Evolutionary conservation across 1,140 invertebrate genomes (phyloP), one percentile per base, ranked within the genome.

Genomic region (Delia radicum): DNA sequence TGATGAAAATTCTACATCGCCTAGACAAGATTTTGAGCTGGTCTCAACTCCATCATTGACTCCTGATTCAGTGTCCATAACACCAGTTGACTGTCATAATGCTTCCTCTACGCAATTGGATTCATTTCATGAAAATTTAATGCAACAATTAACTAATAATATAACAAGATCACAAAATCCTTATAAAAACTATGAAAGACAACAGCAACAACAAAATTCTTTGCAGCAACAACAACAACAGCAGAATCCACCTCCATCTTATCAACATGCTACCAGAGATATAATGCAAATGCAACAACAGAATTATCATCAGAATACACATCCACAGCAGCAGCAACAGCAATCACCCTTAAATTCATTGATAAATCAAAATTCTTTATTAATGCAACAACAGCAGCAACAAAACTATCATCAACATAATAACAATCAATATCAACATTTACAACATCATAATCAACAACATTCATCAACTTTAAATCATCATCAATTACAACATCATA

Each of bases 1-100:
- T 75, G 87, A 89, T 8, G 88, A 89, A 73, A 81, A 80, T 12
- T 87, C 71, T 79, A 87, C 8, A 81, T 87, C 33, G 84, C 87
- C 67, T 80, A 77, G 87, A 13, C 89, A 88, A 78, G 87, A 86
- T 7, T 88, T 88, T 46, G 89, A 90, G 81, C 76, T 87, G 46
- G 82, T 83, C 2, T 86, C 86, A 37, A 89, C 91, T 74, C 86
- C 92, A 77, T 88, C 92, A 80, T 84, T 92, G 79, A 87, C 91
- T 75, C 90, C 91, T 2, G 90, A 91, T 73, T 91, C 90, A 2
- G 79, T 86, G 18, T 90, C 90, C 37, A 90, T 90, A 21, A 90
- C 90, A 72, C 89, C 91, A 7, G 89, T 92, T 1, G 92, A 93
- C 31, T 77, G 75, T 79, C 89, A 89, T 1, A 87, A 87, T 46